A percentile compares a stretch with the other conserved stretches of the same genome.
phyloP scores from a whole-genome alignment of 2,113 vertebrate species.

The Vulpes vulpes region DNA sequence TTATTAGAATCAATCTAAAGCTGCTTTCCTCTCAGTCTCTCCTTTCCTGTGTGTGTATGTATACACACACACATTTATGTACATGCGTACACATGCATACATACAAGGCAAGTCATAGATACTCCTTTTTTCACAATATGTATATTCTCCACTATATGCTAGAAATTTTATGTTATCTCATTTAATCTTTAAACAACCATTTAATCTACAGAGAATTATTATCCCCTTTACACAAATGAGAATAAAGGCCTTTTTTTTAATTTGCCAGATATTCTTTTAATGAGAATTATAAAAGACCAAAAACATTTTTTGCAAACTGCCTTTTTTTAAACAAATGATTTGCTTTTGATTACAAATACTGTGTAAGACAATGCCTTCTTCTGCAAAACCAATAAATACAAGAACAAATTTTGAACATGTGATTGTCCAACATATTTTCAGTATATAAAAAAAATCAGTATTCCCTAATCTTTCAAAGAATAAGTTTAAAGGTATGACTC shows the following conservation, averaged over 20 bases:
- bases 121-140: background rate
- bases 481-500: conserved; percentile 75
- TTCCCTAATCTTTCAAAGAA: conserved; percentile 74
- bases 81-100: background rate
- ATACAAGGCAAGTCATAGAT: too few relatives aligned
- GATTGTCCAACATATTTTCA: conserved; percentile 81
- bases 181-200: background rate
- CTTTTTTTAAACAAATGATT: conserved; percentile 86
- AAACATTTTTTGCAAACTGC: conserved; percentile 88
- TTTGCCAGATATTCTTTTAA: conserved; percentile 91
- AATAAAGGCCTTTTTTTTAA: conserved; percentile 65
- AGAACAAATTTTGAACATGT: conserved; percentile 85
- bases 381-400: conserved; percentile 88
- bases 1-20: background rate
- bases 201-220: background rate
- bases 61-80: background rate
- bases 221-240: background rate
- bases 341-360: conserved; percentile 88
- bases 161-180: background rate
- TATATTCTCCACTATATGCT: background rate
- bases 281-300: conserved; percentile 90
- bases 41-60: background rate
- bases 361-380: conserved; percentile 85
- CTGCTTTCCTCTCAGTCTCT: background rate
- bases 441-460: conserved; percentile 17